Evolutionary conservation across 2,797 vertebrate genomes (phyloP), one percentile per base, ranked within the genome.

Genomic region (Spheniscus humboldti): DNA sequence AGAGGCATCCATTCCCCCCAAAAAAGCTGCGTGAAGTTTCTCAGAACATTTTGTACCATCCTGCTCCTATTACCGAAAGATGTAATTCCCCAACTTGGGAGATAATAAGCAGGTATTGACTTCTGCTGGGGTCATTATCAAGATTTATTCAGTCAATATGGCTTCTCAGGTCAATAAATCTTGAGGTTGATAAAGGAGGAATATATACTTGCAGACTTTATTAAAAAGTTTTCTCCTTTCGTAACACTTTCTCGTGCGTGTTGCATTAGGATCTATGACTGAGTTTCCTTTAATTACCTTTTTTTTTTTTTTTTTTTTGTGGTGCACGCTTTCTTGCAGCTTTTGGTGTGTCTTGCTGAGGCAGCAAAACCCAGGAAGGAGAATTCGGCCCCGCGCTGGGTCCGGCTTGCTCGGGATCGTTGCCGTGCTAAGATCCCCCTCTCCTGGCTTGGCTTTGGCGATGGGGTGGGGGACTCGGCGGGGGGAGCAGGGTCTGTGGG

Each of bases 141-240:
- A 98, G 98, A 98, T 98, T 98, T 98, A 98, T 98, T 98, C 97
- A 97, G 97, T 98, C 98, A 97, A 97, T 98, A 97, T 97, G 97
- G 96, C 97, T 97, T 95, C 97, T 96, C 4, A 19, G 94, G 94
- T 98, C 98, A 98, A 98, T 98, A 98, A 97, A 98, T 98, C 92
- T 95, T 97, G 97, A 97, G 89, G 95, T 96, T 98, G 98, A 98
- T 98, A 97, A 98, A 98, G 97, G 98, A 98, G 97, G 97, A 97
- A 97, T 97, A 97, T 96, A 97, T 96, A 98, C 98, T 97, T 97
- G 97, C 97, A 96, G 97, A 97, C 97, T 97, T 97, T 98, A 98
- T 98, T 98, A 96, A 98, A 97, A 98, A 97, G 93, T 97, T 98
- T 97, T 97, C 94, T 90, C 87, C 94, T 94, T 96, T 73, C 5